phyloP scores from a whole-genome alignment of 2,888 invertebrate genomes.

The Linnaemya vulpina region DNA sequence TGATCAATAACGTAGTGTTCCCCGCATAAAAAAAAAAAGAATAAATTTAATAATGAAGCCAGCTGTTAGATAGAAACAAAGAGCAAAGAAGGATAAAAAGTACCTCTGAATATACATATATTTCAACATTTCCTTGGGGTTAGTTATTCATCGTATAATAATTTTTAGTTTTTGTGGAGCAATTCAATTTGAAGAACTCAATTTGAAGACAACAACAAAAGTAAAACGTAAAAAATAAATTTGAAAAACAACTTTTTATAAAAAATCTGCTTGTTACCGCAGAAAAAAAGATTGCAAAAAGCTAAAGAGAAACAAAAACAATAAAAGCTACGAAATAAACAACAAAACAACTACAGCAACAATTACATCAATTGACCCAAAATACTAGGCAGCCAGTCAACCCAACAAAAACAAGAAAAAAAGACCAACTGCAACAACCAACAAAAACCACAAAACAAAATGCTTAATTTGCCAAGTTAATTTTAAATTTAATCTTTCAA shows the following conservation, averaged over 20 bases:
- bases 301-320: slow-evolving; percentile 35
- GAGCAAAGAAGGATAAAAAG: slow-evolving; percentile 33
- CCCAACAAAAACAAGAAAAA: slow-evolving; percentile 29
- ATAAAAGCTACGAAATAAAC: slow-evolving; percentile 57
- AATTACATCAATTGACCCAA: slow-evolving; percentile 62
- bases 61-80: slow-evolving; percentile 50
- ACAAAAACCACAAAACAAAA: slow-evolving; percentile 72
- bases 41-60: slow-evolving; percentile 37
- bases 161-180: slow-evolving; percentile 7
- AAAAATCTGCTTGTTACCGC: slow-evolving; percentile 17
- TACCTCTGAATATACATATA: background rate
- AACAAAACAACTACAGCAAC: slow-evolving; percentile 64
- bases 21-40: background rate
- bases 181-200: background rate
- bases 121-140: slow-evolving; percentile 1
- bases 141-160: background rate
- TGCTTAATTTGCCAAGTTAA: slow-evolving; percentile 74
- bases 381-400: slow-evolving; percentile 51
- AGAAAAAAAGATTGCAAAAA: slow-evolving; percentile 26
- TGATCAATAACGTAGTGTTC: slow-evolving; percentile 32
- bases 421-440: slow-evolving; percentile 27
- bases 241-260: background rate
- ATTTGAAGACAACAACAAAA: background rate
- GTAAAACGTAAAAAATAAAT: slow-evolving; percentile 35
- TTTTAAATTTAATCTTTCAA: slow-evolving; percentile 56